Evolutionary conservation across 2,797 vertebrate genomes (phyloP).

Genomic region (Tiaroga cobitis): DNA sequence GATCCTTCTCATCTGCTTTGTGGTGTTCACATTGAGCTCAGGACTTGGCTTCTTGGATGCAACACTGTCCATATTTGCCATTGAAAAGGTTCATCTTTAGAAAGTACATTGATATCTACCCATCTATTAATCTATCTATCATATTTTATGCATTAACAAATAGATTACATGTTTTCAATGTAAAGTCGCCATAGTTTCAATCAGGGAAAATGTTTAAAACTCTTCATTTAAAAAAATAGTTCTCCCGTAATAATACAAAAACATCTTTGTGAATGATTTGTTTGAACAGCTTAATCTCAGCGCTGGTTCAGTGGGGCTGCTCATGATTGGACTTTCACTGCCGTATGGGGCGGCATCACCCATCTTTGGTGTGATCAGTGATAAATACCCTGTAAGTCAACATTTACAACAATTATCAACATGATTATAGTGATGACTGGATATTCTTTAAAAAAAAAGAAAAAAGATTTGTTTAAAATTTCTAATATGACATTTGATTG

Average conservation of each 20-base stretch:
- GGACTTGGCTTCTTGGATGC: slow-evolving; percentile 91
- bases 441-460: background rate
- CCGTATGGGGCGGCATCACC: slow-evolving; percentile 89
- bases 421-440: too few relatives aligned
- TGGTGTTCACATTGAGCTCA: slow-evolving; percentile 84
- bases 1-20: slow-evolving; percentile 82
- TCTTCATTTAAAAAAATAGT: background rate
- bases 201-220: background rate
- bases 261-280: background rate
- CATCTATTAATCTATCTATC: background rate
- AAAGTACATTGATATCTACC: background rate
- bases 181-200: background rate
- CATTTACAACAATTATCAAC: background rate
- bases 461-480: background rate
- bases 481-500: background rate
- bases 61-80: slow-evolving; percentile 90
- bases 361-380: slow-evolving; percentile 85
- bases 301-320: slow-evolving; percentile 87
- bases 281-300: slow-evolving; percentile 83
- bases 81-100: slow-evolving; percentile 77
- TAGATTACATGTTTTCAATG: background rate
- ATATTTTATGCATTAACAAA: background rate
- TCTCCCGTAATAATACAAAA: background rate
- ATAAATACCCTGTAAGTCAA: slow-evolving; percentile 88
- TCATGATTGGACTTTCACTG: slow-evolving; percentile 89